A percentile compares a stretch with the other conserved stretches of the same genome.
phyloP scores from a whole-genome alignment of 2,797 vertebrate genomes.

The Choloepus didactylus region DNA sequence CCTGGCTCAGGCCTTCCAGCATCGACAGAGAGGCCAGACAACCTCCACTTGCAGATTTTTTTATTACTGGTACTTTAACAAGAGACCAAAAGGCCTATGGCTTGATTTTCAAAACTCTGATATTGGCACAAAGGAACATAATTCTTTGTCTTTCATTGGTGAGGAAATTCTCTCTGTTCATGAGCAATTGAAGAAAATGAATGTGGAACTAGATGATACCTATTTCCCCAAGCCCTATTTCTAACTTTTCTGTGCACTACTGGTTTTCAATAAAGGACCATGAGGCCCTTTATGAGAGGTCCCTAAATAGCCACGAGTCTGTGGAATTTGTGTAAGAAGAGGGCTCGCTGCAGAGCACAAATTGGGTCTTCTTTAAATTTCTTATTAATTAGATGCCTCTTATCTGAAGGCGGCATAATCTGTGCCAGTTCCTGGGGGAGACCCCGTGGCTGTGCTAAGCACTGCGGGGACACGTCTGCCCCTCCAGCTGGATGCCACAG shows the following conservation, averaged over 20 bases:
- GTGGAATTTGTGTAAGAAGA: conserved; percentile 25
- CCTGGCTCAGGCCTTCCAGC: fast-evolving
- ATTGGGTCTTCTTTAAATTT: conserved; percentile 22
- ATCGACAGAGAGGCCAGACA: fast-evolving
- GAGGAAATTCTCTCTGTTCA: neutral
- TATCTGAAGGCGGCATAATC: neutral
- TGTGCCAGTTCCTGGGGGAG: neutral
- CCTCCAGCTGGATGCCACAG: fast-evolving
- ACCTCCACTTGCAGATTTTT: neutral
- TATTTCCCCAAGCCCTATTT: neutral
- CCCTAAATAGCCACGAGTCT: neutral
- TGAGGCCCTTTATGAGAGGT: neutral
- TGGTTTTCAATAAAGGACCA: neutral
- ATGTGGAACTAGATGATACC: neutral
- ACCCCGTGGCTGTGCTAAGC: fast-evolving
- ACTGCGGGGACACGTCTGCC: fast-evolving
- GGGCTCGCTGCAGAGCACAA: neutral
- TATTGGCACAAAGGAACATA: neutral
- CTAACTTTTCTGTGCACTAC: neutral
- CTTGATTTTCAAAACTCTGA: neutral
- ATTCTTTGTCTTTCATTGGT: neutral
- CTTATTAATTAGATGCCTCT: conserved; percentile 49
- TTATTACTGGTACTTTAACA: neutral
- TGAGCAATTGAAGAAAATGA: neutral
- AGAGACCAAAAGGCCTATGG: neutral